These are phyloP conservation scores for Cotesia typhae DNA, from an alignment of 1,140 invertebrate genomes.

Conservation along the genomic window DNA sequence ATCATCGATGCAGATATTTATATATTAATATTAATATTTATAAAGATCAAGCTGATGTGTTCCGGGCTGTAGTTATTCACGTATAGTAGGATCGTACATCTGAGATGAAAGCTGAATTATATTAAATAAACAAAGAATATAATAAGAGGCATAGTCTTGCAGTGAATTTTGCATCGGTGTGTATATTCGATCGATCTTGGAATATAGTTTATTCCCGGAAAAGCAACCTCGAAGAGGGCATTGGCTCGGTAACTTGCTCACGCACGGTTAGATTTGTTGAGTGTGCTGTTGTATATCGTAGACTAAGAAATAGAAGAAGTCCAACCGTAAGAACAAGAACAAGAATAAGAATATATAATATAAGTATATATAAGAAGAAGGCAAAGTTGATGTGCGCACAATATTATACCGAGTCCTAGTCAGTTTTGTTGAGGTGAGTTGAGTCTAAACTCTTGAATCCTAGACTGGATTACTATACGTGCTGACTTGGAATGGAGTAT, in stretches of 20 bases:
- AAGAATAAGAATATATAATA: slow-evolving; percentile 8
- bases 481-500: too few relatives aligned
- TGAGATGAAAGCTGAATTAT: slow-evolving; percentile 18
- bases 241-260: slow-evolving; percentile 32
- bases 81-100: slow-evolving; percentile 4
- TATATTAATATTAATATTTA: slow-evolving; percentile 14
- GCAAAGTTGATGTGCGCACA: slow-evolving; percentile 9
- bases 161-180: not conserved
- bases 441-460: too few relatives aligned
- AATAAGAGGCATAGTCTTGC: too few relatives aligned
- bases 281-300: not conserved
- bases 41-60: slow-evolving; percentile 8
- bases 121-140: slow-evolving; percentile 26
- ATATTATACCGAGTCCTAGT: not conserved
- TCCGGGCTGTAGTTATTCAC: slow-evolving; percentile 7
- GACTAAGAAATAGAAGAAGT: too few relatives aligned
- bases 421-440: too few relatives aligned
- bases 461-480: too few relatives aligned
- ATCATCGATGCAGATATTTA: not conserved
- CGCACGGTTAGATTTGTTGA: slow-evolving; percentile 29
- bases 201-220: slow-evolving; percentile 34
- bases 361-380: not conserved
- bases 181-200: slow-evolving; percentile 32
- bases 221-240: slow-evolving; percentile 30
- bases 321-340: slow-evolving; percentile 14